Evolutionary conservation across 2,113 vertebrate species (phyloP).

Genomic region (Narcine bancroftii): DNA sequence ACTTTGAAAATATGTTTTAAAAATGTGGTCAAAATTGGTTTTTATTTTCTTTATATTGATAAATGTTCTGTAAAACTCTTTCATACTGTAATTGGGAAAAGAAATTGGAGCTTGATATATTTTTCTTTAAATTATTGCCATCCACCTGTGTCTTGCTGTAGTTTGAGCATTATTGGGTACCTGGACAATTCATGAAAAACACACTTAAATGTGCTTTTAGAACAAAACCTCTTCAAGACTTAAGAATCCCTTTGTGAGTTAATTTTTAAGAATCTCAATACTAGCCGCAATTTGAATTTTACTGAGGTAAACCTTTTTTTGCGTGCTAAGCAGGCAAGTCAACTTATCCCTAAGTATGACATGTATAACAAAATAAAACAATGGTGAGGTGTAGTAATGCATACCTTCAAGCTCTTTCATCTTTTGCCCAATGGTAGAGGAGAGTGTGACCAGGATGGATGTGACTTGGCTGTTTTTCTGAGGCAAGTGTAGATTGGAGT

Average conservation of each 20-base stretch:
- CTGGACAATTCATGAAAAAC: not conserved
- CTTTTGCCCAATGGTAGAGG: no score
- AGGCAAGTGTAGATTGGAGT: no score
- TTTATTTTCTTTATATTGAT: not conserved
- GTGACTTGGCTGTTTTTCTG: no score
- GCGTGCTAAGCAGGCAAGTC: no score
- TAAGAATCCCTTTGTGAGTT: not conserved
- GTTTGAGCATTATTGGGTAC: not conserved
- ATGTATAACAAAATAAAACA: no score
- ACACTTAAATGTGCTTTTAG: no score
- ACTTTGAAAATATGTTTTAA: not conserved
- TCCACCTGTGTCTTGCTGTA: not conserved
- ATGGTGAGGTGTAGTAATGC: no score
- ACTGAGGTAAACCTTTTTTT: no score
- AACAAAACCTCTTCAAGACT: not conserved
- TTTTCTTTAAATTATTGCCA: not conserved
- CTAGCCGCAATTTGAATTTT: not conserved
- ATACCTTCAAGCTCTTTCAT: no score
- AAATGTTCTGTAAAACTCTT: slow-evolving; percentile 3
- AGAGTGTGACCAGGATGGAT: no score
- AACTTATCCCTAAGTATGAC: no score
- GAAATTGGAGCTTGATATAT: not conserved
- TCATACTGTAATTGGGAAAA: not conserved
- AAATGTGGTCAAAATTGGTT: not conserved
- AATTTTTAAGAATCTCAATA: not conserved